phyloP scores from a whole-genome alignment of 1,140 invertebrate species.

The Brachionus rubens region DNA sequence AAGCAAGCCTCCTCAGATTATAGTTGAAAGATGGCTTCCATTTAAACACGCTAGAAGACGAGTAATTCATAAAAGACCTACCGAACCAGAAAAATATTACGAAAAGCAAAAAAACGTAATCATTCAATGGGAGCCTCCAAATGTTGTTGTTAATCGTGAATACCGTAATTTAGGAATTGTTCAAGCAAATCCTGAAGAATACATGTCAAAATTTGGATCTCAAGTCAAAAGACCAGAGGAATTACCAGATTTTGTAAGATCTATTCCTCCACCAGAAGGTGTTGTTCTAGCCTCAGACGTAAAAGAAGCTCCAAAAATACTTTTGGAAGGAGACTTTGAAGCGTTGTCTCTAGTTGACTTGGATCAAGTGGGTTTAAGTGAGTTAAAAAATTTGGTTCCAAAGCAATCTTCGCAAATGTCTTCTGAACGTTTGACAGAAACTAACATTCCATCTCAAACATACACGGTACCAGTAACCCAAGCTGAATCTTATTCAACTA shows the following conservation, averaged over 20 bases:
- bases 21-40: constrained; percentile 45
- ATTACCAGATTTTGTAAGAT: constrained; percentile 21
- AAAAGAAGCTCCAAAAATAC: not conserved
- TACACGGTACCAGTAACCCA: too few species aligned
- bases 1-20: constrained; percentile 25
- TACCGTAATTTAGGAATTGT: constrained; percentile 25
- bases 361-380: constrained; percentile 22
- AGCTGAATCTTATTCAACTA: too few species aligned
- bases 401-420: not conserved
- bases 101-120: constrained; percentile 31
- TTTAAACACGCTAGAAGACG: constrained; percentile 17
- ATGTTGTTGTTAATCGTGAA: not conserved
- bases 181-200: constrained; percentile 40
- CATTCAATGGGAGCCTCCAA: constrained; percentile 41
- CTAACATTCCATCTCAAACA: too few species aligned
- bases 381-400: constrained; percentile 3
- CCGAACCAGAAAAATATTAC: not conserved
- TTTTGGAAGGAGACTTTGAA: constrained; percentile 26
- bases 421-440: too few species aligned
- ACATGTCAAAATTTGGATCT: not conserved
- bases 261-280: not conserved
- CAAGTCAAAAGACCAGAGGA: not conserved
- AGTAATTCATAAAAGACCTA: constrained; percentile 34
- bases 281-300: not conserved
- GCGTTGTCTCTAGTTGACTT: constrained; percentile 25